Evolutionary conservation across 2,888 invertebrate species (phyloP), one percentile per base, ranked within the genome.

Genomic region (Erebia palarica): DNA sequence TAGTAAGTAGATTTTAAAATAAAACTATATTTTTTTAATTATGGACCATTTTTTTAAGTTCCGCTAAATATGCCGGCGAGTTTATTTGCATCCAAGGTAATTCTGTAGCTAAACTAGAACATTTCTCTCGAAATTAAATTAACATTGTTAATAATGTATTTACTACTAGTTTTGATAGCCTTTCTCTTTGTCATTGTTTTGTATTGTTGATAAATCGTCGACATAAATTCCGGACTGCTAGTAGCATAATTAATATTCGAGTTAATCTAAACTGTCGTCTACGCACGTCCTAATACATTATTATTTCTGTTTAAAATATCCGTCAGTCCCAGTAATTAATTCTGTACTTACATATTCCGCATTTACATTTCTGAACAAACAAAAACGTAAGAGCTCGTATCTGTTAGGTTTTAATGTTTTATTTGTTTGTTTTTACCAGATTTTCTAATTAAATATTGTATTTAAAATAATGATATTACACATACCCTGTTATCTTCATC

Each of bases 201-300:
- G 27, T 27, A n/a, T n/a, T n/a, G 5, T n/a, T 9, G 1, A n/a
- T 3, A 59, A 42, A 42, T 59, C 16, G 9, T 42, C 3, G n/a
- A 14, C n/a, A 42, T 42, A 14, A 42, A 5, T 42, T 42, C 16
- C 3, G 8, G 10, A 59, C 14, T 59, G 59, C 42, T 16, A 16
- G 42, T n/a, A 9, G 42, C 42, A 42, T 59, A 27, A 4, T 27
- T 27, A 4, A 3, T 27, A 42, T 59, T 16, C 8, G n/a, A 42
- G 59, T 59, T 42, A n/a, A 59, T 36, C 8, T 36, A 36, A 59
- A 59, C 59, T 42, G n/a, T 59, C 59, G 36, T 42, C 8, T 14
- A 9, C 36, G 27, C 9, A 59, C n/a, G 0, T 59, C 59, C 9
- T 36, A n/a, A 59, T 59, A n/a, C 3, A 27, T n/a, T n/a, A 27